These are phyloP conservation scores for Tenualosa ilisha DNA, from an alignment of 2,797 vertebrate genomes.

Conservation along the genomic window DNA sequence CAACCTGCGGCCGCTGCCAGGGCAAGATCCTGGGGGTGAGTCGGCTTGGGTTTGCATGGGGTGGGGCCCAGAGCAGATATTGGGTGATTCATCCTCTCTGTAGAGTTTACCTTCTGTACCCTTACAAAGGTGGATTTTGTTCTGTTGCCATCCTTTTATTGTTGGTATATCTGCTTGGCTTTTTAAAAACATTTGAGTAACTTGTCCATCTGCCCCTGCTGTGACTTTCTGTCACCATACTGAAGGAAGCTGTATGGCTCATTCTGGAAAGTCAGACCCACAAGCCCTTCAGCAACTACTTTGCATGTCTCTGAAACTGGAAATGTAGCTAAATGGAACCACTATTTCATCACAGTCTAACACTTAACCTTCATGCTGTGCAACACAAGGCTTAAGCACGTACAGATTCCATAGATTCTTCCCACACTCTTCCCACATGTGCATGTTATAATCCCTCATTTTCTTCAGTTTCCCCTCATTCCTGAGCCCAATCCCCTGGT, in stretches of 20 bases:
- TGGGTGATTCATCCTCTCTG: not conserved
- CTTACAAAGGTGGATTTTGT: not conserved
- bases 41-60: constrained; percentile 67
- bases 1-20: constrained; percentile 85
- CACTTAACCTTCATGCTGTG: not conserved
- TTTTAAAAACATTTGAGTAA: not conserved
- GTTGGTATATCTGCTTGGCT: not conserved
- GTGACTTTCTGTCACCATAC: not conserved
- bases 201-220: not conserved
- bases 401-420: not conserved
- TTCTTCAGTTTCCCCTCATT: not conserved
- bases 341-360: not conserved
- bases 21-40: constrained; percentile 95
- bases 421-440: not conserved
- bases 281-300: not conserved
- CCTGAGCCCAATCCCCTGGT: not conserved
- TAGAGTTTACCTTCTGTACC: too few species aligned
- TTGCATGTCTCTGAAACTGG: not conserved
- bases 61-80: not conserved
- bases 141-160: not conserved
- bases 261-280: not conserved
- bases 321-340: not conserved
- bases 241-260: not conserved
- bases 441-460: not conserved
- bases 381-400: not conserved